These are phyloP conservation scores for Tupaia tana DNA, from an alignment of 2,113 vertebrate species.

Conservation along the genomic window DNA sequence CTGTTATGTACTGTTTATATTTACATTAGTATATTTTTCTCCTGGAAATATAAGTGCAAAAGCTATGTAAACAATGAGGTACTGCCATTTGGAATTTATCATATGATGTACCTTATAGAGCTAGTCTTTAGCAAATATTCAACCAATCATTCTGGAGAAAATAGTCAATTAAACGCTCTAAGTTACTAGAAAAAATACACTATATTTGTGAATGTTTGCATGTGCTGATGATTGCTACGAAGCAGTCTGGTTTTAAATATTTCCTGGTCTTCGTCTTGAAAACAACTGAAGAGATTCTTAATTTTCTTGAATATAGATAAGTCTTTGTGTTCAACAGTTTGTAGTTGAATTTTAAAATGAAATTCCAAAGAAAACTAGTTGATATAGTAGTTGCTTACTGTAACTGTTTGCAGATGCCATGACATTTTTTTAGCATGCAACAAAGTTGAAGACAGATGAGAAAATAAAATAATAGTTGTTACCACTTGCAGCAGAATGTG, in stretches of 20 bases:
- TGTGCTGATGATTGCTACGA: not conserved
- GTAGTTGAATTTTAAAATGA: conserved; percentile 48
- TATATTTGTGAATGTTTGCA: not conserved
- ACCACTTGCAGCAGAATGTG: conserved; percentile 53
- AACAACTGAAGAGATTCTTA: conserved; percentile 10
- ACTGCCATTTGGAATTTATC: no score
- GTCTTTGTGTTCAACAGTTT: conserved; percentile 52
- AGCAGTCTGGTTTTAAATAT: not conserved
- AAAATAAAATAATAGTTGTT: conserved; percentile 71
- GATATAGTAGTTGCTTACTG: conserved; percentile 46
- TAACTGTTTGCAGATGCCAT: conserved; percentile 65
- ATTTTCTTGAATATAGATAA: conserved; percentile 48
- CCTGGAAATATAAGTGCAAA: no score
- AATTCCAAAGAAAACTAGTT: conserved; percentile 47
- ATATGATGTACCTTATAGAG: no score
- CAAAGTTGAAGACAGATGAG: conserved; percentile 67
- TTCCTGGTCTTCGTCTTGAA: conserved; percentile 50
- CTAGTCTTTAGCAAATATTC: no score
- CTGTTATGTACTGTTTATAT: no score
- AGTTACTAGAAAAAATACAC: no score
- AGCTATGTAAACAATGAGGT: no score
- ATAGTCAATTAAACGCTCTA: no score
- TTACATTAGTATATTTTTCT: no score
- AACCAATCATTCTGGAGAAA: no score
- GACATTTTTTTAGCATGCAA: conserved; percentile 54